These are phyloP conservation scores for Microcaecilia unicolor DNA, from an alignment of 2,797 vertebrate genomes.

Conservation along the genomic window DNA sequence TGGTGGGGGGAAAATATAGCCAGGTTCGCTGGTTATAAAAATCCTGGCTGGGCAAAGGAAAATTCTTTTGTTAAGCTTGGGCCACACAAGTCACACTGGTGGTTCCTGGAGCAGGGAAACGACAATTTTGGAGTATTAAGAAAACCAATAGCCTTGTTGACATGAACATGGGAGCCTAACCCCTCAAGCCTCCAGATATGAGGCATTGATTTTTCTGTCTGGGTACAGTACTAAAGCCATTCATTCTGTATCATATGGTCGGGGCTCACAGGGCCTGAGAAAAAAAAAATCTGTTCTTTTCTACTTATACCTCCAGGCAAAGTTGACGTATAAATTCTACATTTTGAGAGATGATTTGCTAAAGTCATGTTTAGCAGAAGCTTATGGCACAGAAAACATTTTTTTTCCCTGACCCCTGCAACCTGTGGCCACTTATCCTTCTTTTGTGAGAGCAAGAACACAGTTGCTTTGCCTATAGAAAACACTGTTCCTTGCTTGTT, in stretches of 20 bases:
- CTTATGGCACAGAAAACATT: constrained; percentile 46
- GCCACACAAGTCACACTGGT: constrained; percentile 80
- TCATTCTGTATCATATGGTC: constrained; percentile 96
- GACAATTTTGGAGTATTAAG: constrained; percentile 95
- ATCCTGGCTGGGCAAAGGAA: constrained; percentile 60
- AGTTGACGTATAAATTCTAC: constrained; percentile 77
- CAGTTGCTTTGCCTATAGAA: constrained; percentile 21
- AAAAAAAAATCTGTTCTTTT: constrained; percentile 69
- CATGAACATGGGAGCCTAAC: constrained; percentile 95
- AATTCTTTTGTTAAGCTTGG: constrained; percentile 83
- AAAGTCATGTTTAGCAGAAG: constrained; percentile 57
- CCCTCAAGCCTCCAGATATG: constrained; percentile 98
- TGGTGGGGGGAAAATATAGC: constrained; percentile 44
- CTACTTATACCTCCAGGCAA: constrained; percentile 74
- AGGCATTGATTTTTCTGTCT: constrained; percentile 99
- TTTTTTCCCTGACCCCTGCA: constrained; percentile 36
- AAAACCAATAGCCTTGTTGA: constrained; percentile 99
- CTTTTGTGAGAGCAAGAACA: not conserved
- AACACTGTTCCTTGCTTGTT: constrained; percentile 28
- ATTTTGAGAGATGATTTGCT: constrained; percentile 69
- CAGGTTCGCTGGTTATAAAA: constrained; percentile 54
- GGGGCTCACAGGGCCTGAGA: constrained; percentile 73
- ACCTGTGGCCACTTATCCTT: constrained; percentile 34
- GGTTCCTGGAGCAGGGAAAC: constrained; percentile 78
- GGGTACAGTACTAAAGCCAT: constrained; percentile 82